Evolutionary conservation across 2,113 vertebrate species (phyloP).

Genomic region (Oreochromis aureus): DNA sequence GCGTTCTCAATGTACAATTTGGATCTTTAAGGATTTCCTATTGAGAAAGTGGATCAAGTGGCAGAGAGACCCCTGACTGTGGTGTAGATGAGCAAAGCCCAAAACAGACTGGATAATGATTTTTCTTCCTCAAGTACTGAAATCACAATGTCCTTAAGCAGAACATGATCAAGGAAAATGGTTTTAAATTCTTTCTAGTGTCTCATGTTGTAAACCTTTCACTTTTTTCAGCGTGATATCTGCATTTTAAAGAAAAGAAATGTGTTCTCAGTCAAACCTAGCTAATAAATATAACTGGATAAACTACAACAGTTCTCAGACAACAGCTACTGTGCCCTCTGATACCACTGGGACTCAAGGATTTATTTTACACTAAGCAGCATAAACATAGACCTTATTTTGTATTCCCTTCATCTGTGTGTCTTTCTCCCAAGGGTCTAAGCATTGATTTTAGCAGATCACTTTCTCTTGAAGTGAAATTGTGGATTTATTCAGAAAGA

Average conservation of each 20-base stretch:
- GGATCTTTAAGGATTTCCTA: not conserved
- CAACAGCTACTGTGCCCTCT: not conserved
- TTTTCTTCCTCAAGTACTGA: not conserved
- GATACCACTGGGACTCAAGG: not conserved
- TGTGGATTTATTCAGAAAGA: not conserved
- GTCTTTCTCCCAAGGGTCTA: not conserved
- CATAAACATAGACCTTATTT: not conserved
- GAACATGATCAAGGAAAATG: not conserved
- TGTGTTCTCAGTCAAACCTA: not conserved
- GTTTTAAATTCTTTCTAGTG: not conserved
- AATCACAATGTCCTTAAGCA: not conserved
- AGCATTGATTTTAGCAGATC: not conserved
- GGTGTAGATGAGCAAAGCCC: not conserved
- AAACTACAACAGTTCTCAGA: not conserved
- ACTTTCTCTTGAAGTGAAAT: not conserved
- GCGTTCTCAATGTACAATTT: not conserved
- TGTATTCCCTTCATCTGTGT: conserved; percentile 12
- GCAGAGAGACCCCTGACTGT: not conserved
- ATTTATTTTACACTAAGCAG: not conserved
- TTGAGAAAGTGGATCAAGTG: not conserved
- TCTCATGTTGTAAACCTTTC: not conserved
- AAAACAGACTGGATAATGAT: not conserved
- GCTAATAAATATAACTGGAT: not conserved
- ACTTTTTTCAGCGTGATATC: not conserved
- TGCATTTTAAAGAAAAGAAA: not conserved